Evolutionary conservation across 2,888 invertebrate species (phyloP), one percentile per base, ranked within the genome.

Genomic region (Coelinius sp.): DNA sequence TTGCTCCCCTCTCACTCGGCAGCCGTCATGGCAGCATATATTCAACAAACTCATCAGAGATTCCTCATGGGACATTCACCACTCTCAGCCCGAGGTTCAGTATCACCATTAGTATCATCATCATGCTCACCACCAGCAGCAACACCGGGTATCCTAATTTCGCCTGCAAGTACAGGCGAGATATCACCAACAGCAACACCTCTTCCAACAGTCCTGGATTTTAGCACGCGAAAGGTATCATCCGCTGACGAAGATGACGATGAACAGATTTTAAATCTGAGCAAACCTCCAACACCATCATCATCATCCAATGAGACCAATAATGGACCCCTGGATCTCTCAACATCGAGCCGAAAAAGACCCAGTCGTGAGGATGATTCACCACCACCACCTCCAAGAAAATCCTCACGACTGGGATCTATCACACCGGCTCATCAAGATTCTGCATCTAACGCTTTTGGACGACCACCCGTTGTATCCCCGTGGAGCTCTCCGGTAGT

Each of bases 401-500:
- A 94, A 82, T 92, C 92, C 78, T 91, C 92, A 8, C 90, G 94
- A 74, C 89, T 85, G 12, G 70, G 82, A 2, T 76, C 83, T 5
- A 73, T 81, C 0, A 70, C 81, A 0, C 77, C 81, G 0, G 67
- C 79, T 0, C 86, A 86, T 46, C 86, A 83, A 70, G 86, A 86
- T 22, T 73, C 81, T 0, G 59, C 82, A 4, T 64, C 81, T 0
- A 77, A 41, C n/a, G 86, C 90, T 1, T 94, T 93, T 74, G 94
- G 92, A 79, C 93, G 94, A 79, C 91, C 92, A 0, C 91, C 90
- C 0, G 89, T 92, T 7, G 90, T 93, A 1, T 91, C 94, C 20
- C 93, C 94, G 0, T 95, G 95, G 95, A 91, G 94, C 49, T 93
- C 94, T 0, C 93, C 94, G 1, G 92, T 94, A 2, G 93, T 94